Conservation (phyloP, 1,140 invertebrate species). For the Conus betulinus region DNA sequence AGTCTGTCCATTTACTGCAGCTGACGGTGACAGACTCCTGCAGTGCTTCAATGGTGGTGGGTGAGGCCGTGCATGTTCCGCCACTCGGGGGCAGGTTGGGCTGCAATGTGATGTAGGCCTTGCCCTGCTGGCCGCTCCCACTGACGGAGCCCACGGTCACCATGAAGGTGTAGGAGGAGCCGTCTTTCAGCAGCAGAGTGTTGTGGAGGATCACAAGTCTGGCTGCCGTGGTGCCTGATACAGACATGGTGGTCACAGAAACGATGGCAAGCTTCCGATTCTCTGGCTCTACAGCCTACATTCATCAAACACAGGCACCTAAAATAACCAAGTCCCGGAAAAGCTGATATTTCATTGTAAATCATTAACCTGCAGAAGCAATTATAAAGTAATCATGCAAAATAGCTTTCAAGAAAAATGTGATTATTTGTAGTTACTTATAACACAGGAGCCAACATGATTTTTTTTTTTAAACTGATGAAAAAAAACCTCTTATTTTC, state of each 20-base stretch:
- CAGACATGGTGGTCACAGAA: background rate
- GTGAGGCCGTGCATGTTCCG: conserved; percentile 50
- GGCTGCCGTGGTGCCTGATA: conserved; percentile 31
- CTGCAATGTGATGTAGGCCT: conserved; percentile 39
- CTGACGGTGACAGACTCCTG: conserved; percentile 41
- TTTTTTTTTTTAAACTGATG: too few species aligned
- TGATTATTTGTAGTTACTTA: too few species aligned
- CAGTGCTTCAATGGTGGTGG: conserved; percentile 47
- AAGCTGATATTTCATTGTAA: too few species aligned
- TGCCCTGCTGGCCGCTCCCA: conserved; percentile 18
- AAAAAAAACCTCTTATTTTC: too few species aligned
- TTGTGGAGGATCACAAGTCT: conserved; percentile 51
- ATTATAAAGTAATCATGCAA: too few species aligned
- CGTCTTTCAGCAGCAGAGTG: conserved; percentile 53
- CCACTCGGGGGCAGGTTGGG: conserved; percentile 56
- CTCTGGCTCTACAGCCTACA: too few species aligned
- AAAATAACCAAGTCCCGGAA: too few species aligned
- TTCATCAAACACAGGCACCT: too few species aligned
- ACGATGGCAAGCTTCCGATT: too few species aligned
- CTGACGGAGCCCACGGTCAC: conserved; percentile 43
- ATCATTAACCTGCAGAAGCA: too few species aligned
- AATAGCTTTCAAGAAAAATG: too few species aligned
- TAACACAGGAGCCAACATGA: too few species aligned
- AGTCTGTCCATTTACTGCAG: conserved; percentile 58
- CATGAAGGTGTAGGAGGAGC: conserved; percentile 52